phyloP scores from a whole-genome alignment of 1,140 invertebrate species.

The Colletes gigas region DNA sequence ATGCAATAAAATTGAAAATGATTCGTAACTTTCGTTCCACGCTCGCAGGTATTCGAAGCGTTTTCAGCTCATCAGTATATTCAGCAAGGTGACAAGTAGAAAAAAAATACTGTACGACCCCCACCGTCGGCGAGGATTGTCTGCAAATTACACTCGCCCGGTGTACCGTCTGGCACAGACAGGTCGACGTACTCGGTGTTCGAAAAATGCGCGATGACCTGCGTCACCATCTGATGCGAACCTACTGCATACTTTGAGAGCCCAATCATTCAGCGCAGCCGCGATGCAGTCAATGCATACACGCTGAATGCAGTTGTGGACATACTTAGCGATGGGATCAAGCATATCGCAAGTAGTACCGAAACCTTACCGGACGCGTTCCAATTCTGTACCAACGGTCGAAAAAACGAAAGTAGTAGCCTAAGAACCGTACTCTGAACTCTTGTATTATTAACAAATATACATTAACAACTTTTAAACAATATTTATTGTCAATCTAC shows the following conservation, averaged over 20 bases:
- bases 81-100: conserved; percentile 41
- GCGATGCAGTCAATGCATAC: conserved; percentile 2
- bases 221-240: conserved; percentile 38
- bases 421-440: too few species aligned
- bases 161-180: conserved; percentile 42
- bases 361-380: too few species aligned
- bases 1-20: not conserved
- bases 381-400: too few species aligned
- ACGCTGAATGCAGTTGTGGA: not conserved
- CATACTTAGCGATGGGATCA: not conserved
- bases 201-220: conserved; percentile 53
- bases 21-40: conserved; percentile 16
- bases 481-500: too few species aligned
- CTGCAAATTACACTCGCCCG: conserved; percentile 53
- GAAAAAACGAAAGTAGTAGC: too few species aligned
- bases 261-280: conserved; percentile 43
- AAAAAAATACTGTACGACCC: conserved; percentile 51
- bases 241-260: conserved; percentile 35
- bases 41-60: conserved; percentile 13
- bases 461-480: too few species aligned
- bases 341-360: too few species aligned
- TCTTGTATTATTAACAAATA: too few species aligned
- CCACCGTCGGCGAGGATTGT: conserved; percentile 37
- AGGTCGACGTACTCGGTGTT: conserved; percentile 48
- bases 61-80: conserved; percentile 27